A percentile compares a stretch with the other conserved stretches of the same genome.
phyloP scores from a whole-genome alignment of 1,140 invertebrate genomes.

The Bombus sibiricus region DNA sequence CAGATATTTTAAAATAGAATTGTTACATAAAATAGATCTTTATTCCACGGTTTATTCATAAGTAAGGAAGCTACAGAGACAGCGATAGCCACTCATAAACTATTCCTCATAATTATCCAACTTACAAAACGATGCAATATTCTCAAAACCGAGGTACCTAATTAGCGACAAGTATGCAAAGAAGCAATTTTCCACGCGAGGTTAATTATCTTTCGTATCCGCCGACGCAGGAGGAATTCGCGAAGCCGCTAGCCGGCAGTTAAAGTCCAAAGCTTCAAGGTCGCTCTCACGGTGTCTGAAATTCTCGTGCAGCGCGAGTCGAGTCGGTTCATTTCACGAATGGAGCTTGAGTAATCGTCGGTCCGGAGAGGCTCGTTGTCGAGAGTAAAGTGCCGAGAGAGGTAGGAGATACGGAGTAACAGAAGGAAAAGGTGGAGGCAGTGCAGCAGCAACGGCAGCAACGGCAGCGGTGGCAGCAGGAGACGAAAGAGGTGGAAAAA shows the following conservation, averaged over 20 bases:
- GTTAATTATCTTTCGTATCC: slow-evolving; percentile 35
- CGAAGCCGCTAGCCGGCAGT: slow-evolving; percentile 14
- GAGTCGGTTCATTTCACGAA: slow-evolving; percentile 41
- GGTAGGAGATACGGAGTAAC: slow-evolving; percentile 40
- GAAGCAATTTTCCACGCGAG: slow-evolving; percentile 32
- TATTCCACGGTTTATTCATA: too few species aligned
- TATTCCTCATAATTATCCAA: too few species aligned
- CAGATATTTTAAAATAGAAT: too few species aligned
- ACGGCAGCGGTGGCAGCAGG: slow-evolving; percentile 27
- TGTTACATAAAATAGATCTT: too few species aligned
- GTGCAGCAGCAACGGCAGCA: slow-evolving; percentile 34
- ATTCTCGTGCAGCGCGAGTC: slow-evolving; percentile 23
- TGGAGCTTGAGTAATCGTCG: slow-evolving; percentile 61
- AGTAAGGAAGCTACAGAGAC: too few species aligned
- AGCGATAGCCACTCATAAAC: too few species aligned
- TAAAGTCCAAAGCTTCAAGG: slow-evolving; percentile 48
- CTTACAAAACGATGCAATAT: too few species aligned
- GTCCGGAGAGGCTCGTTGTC: slow-evolving; percentile 57
- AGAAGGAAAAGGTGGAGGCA: slow-evolving; percentile 58
- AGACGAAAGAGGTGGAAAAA: slow-evolving; percentile 46
- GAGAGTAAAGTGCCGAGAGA: slow-evolving; percentile 47
- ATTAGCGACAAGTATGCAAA: slow-evolving; percentile 34
- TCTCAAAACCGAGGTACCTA: neutral
- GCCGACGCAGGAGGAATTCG: slow-evolving; percentile 9
- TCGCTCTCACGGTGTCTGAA: slow-evolving; percentile 65